Base-by-base conservation (phyloP, 2,888 invertebrate genomes). In the Danaus chrysippus region DNA sequence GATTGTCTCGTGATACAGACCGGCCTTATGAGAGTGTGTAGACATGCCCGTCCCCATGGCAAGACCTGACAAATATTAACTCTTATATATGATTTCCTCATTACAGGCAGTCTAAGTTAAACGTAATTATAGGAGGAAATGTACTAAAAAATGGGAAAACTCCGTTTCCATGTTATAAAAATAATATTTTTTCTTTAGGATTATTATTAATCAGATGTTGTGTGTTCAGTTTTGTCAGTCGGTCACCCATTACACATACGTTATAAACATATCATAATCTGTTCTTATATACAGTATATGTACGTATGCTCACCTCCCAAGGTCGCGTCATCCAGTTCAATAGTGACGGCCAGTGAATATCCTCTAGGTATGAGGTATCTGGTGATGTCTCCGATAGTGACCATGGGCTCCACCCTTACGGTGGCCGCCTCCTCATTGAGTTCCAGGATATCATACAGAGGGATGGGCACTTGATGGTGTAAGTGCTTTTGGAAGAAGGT, bases 21-120 rank as follows among this genome's bases (percentile, higher is more conserved):
- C 94, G 0, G 92, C 93, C 76, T 94, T 93, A 80, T 94, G 94
- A 0, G 94, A 94, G 79, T 94, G 93, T 0, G 94, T 94, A 0
- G 94, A 94, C 94, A 94, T 94, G n/a, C 94, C 94, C 0, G 93
- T 93, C 12, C 94, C 94, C 76, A 94, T 88, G 0, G 94, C 94
- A 19, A 94, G 82, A 53, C 94, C 91, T 91, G 76, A 23, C 3
- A 17, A 6, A 15, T 54, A 54, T 17, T n/a, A n/a, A 49, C 17
- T 49, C 11, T 10, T 46, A 10, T 10, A 49, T 17, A 10, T 10
- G 10, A 17, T 10, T 2, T 11, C 6, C 23, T 34, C 23, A 6
- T 34, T 34, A 34, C 0, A 34, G 23, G 23, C 23, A 5, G 23
- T 3, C 2, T 34, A 34, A 34, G 23, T 34, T 34, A 34, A 34